Conservation (phyloP, 2,888 invertebrate species). For the Tinea trinotella region DNA sequence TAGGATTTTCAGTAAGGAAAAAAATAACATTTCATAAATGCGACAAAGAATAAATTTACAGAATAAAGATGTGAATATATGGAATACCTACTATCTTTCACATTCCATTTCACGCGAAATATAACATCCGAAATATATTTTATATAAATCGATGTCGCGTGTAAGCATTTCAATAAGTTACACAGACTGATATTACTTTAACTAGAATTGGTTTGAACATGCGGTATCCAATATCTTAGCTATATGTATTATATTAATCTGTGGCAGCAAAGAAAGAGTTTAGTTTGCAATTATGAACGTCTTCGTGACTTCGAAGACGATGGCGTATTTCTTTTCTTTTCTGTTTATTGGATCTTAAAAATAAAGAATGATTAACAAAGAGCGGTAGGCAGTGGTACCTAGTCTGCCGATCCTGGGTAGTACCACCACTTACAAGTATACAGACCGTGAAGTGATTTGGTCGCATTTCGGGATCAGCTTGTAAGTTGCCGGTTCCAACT, state of each 20-base stretch:
- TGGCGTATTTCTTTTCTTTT: too few species aligned
- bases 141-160: background rate
- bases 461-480: too few species aligned
- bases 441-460: too few species aligned
- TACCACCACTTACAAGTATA: too few species aligned
- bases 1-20: too few species aligned
- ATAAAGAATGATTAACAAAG: too few species aligned
- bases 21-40: too few species aligned
- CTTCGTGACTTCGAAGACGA: background rate
- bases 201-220: background rate
- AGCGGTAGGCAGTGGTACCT: too few species aligned
- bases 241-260: background rate
- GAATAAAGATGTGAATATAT: background rate
- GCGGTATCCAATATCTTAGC: background rate
- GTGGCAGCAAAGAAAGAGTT: background rate
- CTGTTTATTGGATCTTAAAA: too few species aligned
- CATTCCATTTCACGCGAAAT: background rate
- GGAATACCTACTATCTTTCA: background rate
- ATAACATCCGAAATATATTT: background rate
- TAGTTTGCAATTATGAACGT: too few species aligned
- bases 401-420: too few species aligned
- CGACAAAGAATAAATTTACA: background rate
- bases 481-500: too few species aligned
- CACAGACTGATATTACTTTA: background rate
- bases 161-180: background rate